phyloP scores from a whole-genome alignment of 2,113 vertebrate species.

The Pedionomus torquatus region DNA sequence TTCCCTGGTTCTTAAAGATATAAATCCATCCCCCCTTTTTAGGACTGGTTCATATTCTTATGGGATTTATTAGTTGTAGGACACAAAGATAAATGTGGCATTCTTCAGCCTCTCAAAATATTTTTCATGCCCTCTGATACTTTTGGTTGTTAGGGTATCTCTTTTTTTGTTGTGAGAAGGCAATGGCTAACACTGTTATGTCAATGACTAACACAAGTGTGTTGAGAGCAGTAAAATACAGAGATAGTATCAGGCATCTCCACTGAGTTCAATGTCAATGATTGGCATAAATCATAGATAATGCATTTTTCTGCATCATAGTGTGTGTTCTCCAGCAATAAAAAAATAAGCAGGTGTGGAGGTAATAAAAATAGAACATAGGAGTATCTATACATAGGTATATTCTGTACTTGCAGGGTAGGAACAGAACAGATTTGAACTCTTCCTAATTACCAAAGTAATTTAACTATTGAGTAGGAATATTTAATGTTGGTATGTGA shows the following conservation, averaged over 20 bases:
- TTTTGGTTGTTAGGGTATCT: background rate
- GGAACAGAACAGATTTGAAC: background rate
- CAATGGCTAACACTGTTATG: background rate
- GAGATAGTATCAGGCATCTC: background rate
- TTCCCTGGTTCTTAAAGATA: background rate
- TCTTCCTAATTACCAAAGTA: background rate
- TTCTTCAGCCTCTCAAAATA: background rate
- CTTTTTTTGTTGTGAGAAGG: background rate
- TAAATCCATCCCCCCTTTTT: background rate
- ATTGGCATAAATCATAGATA: background rate
- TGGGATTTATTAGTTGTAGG: background rate
- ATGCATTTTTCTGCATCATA: background rate
- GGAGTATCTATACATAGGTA: background rate
- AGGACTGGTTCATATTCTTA: background rate
- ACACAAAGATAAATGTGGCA: background rate
- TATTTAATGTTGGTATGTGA: background rate
- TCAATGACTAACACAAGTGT: constrained; percentile 30
- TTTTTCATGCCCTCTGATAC: constrained; percentile 14
- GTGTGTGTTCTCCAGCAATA: background rate
- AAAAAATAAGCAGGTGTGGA: background rate
- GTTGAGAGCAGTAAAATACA: constrained; percentile 18
- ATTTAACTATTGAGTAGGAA: background rate
- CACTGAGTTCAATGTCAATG: background rate
- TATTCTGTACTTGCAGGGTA: background rate
- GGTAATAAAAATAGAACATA: background rate